These are phyloP conservation scores for Epizoanthus stellaris DNA, from an alignment of 92 coral and sea anemone genomes.

Conservation along the genomic window DNA sequence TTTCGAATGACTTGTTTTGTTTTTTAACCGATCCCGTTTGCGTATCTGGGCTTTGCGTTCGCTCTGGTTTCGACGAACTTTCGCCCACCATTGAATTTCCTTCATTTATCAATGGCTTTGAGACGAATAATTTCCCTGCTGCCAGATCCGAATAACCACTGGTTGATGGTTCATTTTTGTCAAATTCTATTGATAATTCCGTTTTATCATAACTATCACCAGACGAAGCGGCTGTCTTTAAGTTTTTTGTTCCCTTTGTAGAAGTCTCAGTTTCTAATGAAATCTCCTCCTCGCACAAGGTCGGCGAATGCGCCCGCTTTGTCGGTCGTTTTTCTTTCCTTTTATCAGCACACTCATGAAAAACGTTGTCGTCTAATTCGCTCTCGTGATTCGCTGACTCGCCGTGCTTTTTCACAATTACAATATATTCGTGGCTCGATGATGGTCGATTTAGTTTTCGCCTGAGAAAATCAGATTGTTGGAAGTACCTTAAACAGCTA, in stretches of 20 bases:
- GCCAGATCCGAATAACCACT: not conserved
- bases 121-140: not conserved
- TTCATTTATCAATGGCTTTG: not conserved
- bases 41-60: not conserved
- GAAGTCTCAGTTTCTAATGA: conserved; percentile 12
- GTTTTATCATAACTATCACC: not conserved
- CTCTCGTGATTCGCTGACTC: not conserved
- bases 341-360: not conserved
- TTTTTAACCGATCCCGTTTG: not conserved
- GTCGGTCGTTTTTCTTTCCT: not conserved
- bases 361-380: conserved; percentile 16
- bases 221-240: not conserved
- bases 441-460: not conserved
- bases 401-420: not conserved
- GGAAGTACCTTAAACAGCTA: conserved; percentile 22
- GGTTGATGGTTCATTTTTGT: conserved; percentile 28
- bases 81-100: not conserved
- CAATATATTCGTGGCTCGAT: not conserved
- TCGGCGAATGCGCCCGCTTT: conserved; percentile 11
- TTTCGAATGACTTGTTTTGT: conserved; percentile 4
- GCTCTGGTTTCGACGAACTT: not conserved
- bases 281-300: not conserved
- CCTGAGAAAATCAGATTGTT: conserved; percentile 17
- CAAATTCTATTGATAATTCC: conserved; percentile 8
- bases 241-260: not conserved